Evolutionary conservation across 2,888 invertebrate species (phyloP).

Genomic region (Cosmia pyralina): DNA sequence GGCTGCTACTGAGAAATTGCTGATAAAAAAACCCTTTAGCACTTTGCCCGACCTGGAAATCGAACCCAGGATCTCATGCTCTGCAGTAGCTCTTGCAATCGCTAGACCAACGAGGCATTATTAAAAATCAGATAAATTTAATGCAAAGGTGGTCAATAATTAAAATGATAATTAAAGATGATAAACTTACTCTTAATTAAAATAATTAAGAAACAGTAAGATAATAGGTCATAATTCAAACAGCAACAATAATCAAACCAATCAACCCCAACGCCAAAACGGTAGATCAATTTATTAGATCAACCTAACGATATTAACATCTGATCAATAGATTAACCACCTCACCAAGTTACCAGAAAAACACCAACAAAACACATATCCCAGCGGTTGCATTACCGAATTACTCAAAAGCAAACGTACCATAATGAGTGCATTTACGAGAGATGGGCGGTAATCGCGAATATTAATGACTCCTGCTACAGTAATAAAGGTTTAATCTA

Average conservation of each 20-base stretch:
- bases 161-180: background rate
- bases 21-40: too few species aligned
- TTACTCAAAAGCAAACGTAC: slow-evolving; percentile 48
- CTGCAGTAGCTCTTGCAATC: too few species aligned
- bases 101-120: too few species aligned
- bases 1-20: too few species aligned
- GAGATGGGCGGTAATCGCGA: slow-evolving; percentile 64
- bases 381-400: slow-evolving; percentile 37
- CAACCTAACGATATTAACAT: background rate
- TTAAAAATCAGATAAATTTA: background rate
- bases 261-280: background rate
- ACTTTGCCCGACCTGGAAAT: too few species aligned
- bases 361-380: slow-evolving; percentile 38
- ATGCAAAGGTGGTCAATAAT: too few species aligned
- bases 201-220: background rate
- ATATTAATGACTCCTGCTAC: slow-evolving; percentile 69
- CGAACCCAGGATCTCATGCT: too few species aligned
- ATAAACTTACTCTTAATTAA: background rate
- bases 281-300: background rate
- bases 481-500: slow-evolving; percentile 71
- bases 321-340: background rate
- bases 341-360: slow-evolving; percentile 19
- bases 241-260: background rate
- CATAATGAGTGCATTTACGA: slow-evolving; percentile 57
- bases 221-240: too few species aligned